Evolutionary conservation across 2,888 invertebrate species (phyloP).

Genomic region (Tromatobia lineatoria): DNA sequence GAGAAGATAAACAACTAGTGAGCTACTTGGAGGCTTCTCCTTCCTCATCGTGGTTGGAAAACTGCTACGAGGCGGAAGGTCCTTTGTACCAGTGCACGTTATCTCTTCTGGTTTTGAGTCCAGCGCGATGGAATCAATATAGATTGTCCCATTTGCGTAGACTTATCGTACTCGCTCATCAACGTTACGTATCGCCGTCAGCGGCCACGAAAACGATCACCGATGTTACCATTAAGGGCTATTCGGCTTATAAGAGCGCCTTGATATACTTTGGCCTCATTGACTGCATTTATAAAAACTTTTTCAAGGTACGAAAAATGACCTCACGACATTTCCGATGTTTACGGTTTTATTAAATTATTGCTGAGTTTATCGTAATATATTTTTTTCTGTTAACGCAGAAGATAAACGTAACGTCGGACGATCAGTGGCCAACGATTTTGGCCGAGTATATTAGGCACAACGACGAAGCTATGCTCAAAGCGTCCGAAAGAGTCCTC

Average conservation of each 20-base stretch:
- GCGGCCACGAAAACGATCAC: conserved; percentile 87
- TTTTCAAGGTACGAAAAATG: conserved; percentile 91
- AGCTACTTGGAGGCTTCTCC: conserved; percentile 90
- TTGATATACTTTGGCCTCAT: conserved; percentile 94
- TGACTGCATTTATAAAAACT: conserved; percentile 93
- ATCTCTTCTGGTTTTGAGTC: conserved; percentile 92
- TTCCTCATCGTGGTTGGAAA: conserved; percentile 91
- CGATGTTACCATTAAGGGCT: conserved; percentile 88
- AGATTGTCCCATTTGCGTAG: conserved; percentile 92
- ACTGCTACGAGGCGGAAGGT: conserved; percentile 96
- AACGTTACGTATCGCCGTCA: conserved; percentile 89
- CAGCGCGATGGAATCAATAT: conserved; percentile 91
- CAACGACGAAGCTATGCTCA: conserved; percentile 96
- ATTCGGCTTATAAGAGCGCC: conserved; percentile 94
- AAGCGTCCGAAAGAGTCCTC: conserved; percentile 94
- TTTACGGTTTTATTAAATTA: conserved; percentile 17
- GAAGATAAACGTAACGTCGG: conserved; percentile 89
- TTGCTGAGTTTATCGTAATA: conserved; percentile 24
- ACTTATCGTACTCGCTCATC: conserved; percentile 92
- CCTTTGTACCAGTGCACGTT: conserved; percentile 95
- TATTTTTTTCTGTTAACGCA: conserved; percentile 80
- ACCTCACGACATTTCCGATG: conserved; percentile 38
- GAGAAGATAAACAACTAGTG: conserved; percentile 93
- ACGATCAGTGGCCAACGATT: conserved; percentile 95
- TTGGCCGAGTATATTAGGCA: conserved; percentile 97